Conservation (phyloP, 92 coral and sea anemone genomes). For the Pocillopora meandrina region DNA sequence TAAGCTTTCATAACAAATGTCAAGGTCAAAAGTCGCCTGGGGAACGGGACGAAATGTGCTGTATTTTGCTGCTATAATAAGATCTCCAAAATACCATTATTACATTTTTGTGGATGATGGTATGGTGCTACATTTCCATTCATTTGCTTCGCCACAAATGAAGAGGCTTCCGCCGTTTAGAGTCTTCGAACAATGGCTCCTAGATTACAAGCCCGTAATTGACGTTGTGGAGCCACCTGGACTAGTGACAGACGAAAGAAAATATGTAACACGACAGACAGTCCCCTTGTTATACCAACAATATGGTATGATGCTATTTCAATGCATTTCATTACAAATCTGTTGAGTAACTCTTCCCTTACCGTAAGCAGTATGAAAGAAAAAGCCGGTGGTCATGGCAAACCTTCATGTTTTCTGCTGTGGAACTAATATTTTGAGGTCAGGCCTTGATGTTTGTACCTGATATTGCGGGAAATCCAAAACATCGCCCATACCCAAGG, state of each 20-base stretch:
- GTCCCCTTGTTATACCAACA: constrained; percentile 30
- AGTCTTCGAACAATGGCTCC: constrained; percentile 55
- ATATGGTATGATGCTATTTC: constrained; percentile 53
- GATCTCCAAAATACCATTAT: constrained; percentile 32
- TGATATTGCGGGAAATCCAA: not conserved
- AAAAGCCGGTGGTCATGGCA: constrained; percentile 49
- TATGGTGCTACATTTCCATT: constrained; percentile 3
- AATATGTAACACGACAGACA: constrained; percentile 37
- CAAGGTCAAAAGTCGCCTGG: constrained; percentile 26
- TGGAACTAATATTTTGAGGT: constrained; percentile 47
- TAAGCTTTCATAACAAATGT: constrained; percentile 52
- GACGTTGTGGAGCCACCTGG: constrained; percentile 24
- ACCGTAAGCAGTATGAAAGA: constrained; percentile 26
- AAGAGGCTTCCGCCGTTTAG: constrained; percentile 41
- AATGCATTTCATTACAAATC: constrained; percentile 64
- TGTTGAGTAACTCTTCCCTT: constrained; percentile 46
- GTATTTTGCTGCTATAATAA: constrained; percentile 23
- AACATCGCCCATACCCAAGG: not conserved
- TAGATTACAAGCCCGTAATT: constrained; percentile 62
- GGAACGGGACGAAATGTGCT: constrained; percentile 42
- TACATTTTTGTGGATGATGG: constrained; percentile 53
- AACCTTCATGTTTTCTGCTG: constrained; percentile 5
- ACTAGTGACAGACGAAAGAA: constrained; percentile 22
- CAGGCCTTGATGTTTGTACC: constrained; percentile 33
- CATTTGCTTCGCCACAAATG: constrained; percentile 25